phyloP scores from a whole-genome alignment of 2,113 vertebrate species.

The Centropristis striata region DNA sequence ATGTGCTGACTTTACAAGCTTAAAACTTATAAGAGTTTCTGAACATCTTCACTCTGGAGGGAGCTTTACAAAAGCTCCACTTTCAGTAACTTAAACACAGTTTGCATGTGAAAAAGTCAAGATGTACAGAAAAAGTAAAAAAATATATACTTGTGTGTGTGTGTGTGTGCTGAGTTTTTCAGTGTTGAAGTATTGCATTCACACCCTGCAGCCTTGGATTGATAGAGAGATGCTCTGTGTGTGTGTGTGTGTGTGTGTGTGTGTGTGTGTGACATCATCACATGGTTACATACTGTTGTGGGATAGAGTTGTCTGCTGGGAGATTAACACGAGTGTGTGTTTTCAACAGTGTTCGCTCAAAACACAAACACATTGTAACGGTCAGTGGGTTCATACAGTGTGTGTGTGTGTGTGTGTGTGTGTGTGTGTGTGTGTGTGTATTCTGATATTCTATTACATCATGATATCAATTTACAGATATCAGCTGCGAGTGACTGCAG shows the following conservation, averaged over 20 bases:
- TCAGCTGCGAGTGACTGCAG: too few relatives aligned
- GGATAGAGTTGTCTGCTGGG: slow-evolving; percentile 31
- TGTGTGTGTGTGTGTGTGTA: neutral
- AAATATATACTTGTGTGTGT: too few relatives aligned
- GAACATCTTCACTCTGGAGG: too few relatives aligned
- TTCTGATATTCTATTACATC: too few relatives aligned
- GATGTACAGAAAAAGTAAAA: too few relatives aligned
- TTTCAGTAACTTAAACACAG: too few relatives aligned
- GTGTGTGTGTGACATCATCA: slow-evolving; percentile 11
- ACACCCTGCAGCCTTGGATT: slow-evolving; percentile 58
- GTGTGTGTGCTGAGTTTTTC: slow-evolving; percentile 37
- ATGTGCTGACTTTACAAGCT: too few relatives aligned
- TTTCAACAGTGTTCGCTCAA: slow-evolving; percentile 8
- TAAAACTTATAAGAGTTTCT: too few relatives aligned
- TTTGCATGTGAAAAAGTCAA: too few relatives aligned
- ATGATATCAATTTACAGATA: slow-evolving; percentile 42
- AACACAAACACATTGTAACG: neutral
- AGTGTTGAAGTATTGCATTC: slow-evolving; percentile 54
- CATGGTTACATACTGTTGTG: slow-evolving; percentile 32
- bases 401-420: neutral
- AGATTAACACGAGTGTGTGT: slow-evolving; percentile 20
- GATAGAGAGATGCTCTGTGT: slow-evolving; percentile 9
- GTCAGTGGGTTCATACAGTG: neutral
- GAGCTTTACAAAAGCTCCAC: too few relatives aligned
- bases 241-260: slow-evolving; percentile 1